These are phyloP conservation scores for Nyctibius bracteatus DNA, from an alignment of 2,113 vertebrate genomes.

Conservation along the genomic window DNA sequence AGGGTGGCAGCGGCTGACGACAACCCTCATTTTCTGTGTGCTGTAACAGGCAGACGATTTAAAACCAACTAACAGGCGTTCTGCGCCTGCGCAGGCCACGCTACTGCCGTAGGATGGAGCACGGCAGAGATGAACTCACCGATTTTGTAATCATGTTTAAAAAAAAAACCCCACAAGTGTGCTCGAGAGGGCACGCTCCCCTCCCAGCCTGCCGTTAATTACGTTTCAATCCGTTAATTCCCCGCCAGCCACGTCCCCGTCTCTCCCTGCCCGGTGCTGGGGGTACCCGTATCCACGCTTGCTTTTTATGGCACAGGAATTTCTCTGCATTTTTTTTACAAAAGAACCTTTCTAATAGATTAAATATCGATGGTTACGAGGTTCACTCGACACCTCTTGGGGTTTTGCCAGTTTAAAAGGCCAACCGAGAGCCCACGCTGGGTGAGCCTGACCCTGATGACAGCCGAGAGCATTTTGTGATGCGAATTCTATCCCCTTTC, in stretches of 20 bases:
- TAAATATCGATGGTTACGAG: fast-evolving
- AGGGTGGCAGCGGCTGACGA: background rate
- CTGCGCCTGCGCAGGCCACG: fast-evolving
- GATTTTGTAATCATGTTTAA: background rate
- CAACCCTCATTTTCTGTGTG: background rate
- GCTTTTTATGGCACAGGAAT: background rate
- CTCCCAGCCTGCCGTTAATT: background rate
- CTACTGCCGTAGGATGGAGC: background rate
- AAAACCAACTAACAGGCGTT: background rate
- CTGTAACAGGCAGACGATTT: background rate
- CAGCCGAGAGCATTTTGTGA: fast-evolving
- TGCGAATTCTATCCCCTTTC: background rate
- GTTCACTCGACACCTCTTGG: background rate
- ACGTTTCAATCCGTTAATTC: background rate
- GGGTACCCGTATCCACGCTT: fast-evolving
- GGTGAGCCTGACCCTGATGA: background rate
- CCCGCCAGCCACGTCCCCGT: fast-evolving
- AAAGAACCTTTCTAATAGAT: background rate
- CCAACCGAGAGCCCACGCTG: background rate
- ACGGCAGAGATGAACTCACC: background rate
- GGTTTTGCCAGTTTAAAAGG: background rate
- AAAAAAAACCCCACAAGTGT: background rate
- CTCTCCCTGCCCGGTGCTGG: background rate
- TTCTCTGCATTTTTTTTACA: background rate
- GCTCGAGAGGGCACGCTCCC: fast-evolving